Base-by-base conservation (phyloP, 2,113 vertebrate genomes). In the Circaetus gallicus region DNA sequence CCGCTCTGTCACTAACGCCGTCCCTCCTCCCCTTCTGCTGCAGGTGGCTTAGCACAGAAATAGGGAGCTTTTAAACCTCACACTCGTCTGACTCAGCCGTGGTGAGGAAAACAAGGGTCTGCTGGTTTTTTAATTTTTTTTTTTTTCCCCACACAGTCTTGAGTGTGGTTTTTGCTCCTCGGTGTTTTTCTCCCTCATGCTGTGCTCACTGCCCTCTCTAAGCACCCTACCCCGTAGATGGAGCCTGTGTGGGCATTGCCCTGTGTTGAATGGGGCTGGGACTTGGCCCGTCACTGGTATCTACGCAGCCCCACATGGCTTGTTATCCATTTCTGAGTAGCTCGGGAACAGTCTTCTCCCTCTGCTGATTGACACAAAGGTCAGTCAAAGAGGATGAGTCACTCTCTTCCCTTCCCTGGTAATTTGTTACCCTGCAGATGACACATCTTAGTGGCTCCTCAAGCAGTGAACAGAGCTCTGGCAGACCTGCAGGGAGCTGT, bases 161-260 rank as follows among this genome's bases (percentile, higher is more conserved):
- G 32, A 49, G 28, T 15, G 1, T 9, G 10, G 11, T 11, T 36
- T 29, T 42, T n/a, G 10, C 22, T 52, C 42, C 32, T 7, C 7
- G 9, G 6, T 61, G 72, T 2, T 55, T 47, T 38, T 17, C 13
- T 59, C 10, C 47, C 34, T 16, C 2, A 0, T 2, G 1, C 55
- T 20, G 36, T 17, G 26, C 56, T 38, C 0, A 3, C 11, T 6
- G 1, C 62, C 5, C 15, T 24, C 13, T 10, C 34, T 1, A 7
- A 50, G 22, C n/a, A 1, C 16, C 16, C 4, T 3, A 1, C 17
- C 17, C 69, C 13, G 0, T 3, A 11, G 7, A 4, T 4, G 6
- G 40, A 10, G 58, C 32, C 28, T 5, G 2, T 0, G 19, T 16
- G 24, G n/a, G 7, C 43, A 9, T 3, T 11, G 50, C 45, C 45